Conservation (phyloP, 1,140 invertebrate species). For the Meloidogyne hapla region DNA sequence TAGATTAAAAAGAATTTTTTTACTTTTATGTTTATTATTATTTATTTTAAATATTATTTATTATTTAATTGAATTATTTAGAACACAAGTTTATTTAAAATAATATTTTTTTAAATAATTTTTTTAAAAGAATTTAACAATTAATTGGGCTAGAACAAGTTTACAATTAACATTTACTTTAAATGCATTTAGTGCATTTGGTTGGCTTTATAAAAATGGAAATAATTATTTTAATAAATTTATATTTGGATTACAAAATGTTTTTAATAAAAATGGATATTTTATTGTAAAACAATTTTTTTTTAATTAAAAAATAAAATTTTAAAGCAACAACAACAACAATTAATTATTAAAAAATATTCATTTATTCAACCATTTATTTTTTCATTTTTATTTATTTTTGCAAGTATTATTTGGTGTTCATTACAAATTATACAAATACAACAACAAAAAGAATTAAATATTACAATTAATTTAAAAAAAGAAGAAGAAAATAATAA, state of each 20-base stretch:
- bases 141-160: conserved; percentile 16
- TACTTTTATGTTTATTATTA: background rate
- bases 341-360: background rate
- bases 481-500: background rate
- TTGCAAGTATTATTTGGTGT: conserved; percentile 9
- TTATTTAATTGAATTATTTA: conserved; percentile 2
- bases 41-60: background rate
- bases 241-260: background rate
- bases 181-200: conserved; percentile 6
- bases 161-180: conserved; percentile 25
- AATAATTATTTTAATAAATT: conserved; percentile 8
- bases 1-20: background rate
- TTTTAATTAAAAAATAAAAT: background rate
- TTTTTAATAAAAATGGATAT: conserved; percentile 9
- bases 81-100: conserved; percentile 6
- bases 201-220: conserved; percentile 11
- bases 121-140: conserved; percentile 7
- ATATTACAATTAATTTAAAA: background rate
- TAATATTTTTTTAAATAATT: background rate
- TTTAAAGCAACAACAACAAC: background rate
- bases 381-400: background rate
- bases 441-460: conserved; percentile 1
- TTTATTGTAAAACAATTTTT: background rate
- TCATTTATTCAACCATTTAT: background rate
- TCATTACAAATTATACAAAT: conserved; percentile 3